These are phyloP conservation scores for Sebastes melanostomus DNA, from an alignment of 2,797 vertebrate genomes.

Conservation along the genomic window DNA sequence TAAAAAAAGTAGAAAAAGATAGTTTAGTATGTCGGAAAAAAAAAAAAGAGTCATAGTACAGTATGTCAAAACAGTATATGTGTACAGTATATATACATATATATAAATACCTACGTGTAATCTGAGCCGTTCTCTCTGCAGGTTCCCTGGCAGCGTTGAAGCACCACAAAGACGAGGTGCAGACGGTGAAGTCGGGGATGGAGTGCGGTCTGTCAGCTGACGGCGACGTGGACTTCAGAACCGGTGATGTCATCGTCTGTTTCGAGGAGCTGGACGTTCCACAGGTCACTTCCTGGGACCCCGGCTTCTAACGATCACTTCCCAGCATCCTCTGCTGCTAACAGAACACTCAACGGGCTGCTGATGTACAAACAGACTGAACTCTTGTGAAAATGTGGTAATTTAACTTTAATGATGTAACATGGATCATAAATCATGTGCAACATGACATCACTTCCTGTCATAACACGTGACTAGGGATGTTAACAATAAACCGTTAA, in stretches of 20 bases:
- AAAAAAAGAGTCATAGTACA: no score
- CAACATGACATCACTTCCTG: background rate
- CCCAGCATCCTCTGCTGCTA: conserved; percentile 8
- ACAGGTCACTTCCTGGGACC: conserved; percentile 90
- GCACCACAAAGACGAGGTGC: conserved; percentile 90
- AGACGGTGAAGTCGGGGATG: conserved; percentile 86
- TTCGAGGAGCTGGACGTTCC: conserved; percentile 80
- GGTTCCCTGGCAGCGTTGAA: conserved; percentile 87
- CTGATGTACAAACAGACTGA: background rate
- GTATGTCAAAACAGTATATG: no score
- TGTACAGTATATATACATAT: no score
- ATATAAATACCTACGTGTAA: no score
- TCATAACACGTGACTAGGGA: background rate
- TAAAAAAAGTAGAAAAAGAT: no score
- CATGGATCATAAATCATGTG: background rate
- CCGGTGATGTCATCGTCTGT: conserved; percentile 89
- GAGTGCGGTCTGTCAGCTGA: conserved; percentile 92
- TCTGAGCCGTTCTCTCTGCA: conserved; percentile 38
- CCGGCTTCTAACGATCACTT: conserved; percentile 84
- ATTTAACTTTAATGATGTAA: background rate
- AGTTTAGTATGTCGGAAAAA: no score
- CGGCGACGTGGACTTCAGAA: conserved; percentile 76
- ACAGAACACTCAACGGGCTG: background rate
- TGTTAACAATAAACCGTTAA: no score
- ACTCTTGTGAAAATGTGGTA: background rate